These are phyloP conservation scores for Eupsittula cactorum DNA, from an alignment of 2,113 vertebrate species.

Conservation along the genomic window DNA sequence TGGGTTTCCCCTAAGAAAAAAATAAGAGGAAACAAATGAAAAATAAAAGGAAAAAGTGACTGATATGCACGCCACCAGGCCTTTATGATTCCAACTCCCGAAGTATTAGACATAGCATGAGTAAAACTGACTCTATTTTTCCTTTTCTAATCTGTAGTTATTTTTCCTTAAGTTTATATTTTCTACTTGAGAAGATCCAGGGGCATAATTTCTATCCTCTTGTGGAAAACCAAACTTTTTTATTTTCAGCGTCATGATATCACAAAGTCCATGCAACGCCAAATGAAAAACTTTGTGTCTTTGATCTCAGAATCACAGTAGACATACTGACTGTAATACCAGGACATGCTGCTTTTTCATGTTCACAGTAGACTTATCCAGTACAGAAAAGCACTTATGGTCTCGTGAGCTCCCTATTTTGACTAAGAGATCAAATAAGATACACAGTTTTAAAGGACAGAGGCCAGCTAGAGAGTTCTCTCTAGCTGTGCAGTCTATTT, in stretches of 20 bases:
- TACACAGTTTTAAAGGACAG: neutral
- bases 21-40: neutral
- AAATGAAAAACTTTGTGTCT: neutral
- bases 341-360: neutral
- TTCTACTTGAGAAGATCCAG: neutral
- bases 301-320: slow-evolving; percentile 18
- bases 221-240: neutral
- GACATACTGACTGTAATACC: neutral
- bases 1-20: neutral
- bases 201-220: neutral
- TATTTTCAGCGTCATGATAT: neutral
- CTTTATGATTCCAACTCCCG: neutral
- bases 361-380: neutral
- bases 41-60: neutral
- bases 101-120: neutral
- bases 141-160: neutral
- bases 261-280: neutral
- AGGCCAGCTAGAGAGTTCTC: neutral
- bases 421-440: neutral
- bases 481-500: neutral
- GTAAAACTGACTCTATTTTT: neutral
- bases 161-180: neutral
- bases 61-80: neutral
- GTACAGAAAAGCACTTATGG: neutral
- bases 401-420: neutral